Conservation (phyloP, 1,140 invertebrate species). For the Cyclargus thomasi region DNA sequence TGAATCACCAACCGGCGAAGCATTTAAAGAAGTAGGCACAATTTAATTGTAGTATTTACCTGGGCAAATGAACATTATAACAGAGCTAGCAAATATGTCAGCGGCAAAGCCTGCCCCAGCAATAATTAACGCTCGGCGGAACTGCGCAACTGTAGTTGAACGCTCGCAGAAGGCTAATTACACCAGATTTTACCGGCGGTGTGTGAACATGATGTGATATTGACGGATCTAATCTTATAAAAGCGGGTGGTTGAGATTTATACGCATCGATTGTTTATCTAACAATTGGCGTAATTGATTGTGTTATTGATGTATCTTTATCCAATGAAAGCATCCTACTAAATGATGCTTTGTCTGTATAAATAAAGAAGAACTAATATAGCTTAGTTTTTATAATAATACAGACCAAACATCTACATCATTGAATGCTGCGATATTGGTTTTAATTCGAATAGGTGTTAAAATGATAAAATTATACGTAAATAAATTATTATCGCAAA, state of each 20-base stretch:
- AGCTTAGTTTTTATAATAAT: too few relatives aligned
- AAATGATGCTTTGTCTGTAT: too few relatives aligned
- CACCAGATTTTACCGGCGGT: slow-evolving; percentile 13
- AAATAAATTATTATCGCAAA: slow-evolving; percentile 4
- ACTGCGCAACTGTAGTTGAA: slow-evolving; percentile 17
- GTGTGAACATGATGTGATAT: background rate
- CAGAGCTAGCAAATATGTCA: slow-evolving; percentile 15
- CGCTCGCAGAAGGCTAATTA: slow-evolving; percentile 9
- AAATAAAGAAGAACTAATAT: too few relatives aligned
- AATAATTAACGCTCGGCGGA: slow-evolving; percentile 18
- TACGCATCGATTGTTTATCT: too few relatives aligned
- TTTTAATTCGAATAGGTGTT: background rate
- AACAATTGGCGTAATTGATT: too few relatives aligned
- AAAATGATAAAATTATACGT: background rate
- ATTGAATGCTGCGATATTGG: too few relatives aligned
- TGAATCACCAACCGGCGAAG: slow-evolving; percentile 18
- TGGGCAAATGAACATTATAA: slow-evolving; percentile 14
- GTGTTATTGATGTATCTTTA: too few relatives aligned
- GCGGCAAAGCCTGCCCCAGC: slow-evolving; percentile 16
- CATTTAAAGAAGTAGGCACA: slow-evolving; percentile 19
- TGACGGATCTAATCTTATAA: background rate
- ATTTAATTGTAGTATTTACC: slow-evolving; percentile 7
- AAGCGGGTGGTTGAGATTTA: too few relatives aligned
- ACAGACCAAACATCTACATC: too few relatives aligned
- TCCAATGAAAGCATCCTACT: too few relatives aligned